Evolutionary conservation across 2,113 vertebrate species (phyloP).

Genomic region (Neodontobutis hainanensis): DNA sequence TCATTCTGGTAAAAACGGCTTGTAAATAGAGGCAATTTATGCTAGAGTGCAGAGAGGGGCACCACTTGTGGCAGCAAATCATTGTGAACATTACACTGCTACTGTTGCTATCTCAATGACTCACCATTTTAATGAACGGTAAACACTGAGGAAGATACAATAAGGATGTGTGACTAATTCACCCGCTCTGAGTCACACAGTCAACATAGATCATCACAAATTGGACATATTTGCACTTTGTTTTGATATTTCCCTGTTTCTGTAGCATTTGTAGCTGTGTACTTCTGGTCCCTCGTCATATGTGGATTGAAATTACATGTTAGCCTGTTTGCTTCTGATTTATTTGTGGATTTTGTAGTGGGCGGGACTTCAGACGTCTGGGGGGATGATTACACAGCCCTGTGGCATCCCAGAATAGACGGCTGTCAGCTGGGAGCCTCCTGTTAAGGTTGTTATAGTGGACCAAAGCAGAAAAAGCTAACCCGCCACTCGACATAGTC

Average conservation of each 20-base stretch:
- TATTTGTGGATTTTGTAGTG: constrained; percentile 46
- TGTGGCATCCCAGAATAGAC: constrained; percentile 41
- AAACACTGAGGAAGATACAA: constrained; percentile 2
- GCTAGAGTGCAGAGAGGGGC: background rate
- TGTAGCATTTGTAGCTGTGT: background rate
- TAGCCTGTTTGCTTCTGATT: constrained; percentile 36
- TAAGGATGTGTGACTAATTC: constrained; percentile 66
- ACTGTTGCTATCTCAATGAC: constrained; percentile 26
- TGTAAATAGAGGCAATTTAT: too few species aligned
- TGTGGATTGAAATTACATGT: constrained; percentile 31
- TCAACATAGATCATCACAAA: constrained; percentile 15
- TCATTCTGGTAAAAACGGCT: too few species aligned
- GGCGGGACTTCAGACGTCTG: constrained; percentile 32
- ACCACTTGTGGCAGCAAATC: background rate
- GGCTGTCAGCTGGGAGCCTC: constrained; percentile 45
- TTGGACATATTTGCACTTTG: background rate
- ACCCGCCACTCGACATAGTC: background rate
- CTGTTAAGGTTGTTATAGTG: constrained; percentile 27
- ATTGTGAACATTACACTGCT: constrained; percentile 8
- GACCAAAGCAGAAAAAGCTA: constrained; percentile 25
- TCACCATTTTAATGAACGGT: constrained; percentile 50
- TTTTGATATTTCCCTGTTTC: background rate
- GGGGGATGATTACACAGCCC: constrained; percentile 41
- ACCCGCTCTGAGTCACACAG: constrained; percentile 48
- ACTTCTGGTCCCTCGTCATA: constrained; percentile 7